Evolutionary conservation across 2,797 vertebrate genomes (phyloP), one percentile per base, ranked within the genome.

Genomic region (Enteromius viviparus): DNA sequence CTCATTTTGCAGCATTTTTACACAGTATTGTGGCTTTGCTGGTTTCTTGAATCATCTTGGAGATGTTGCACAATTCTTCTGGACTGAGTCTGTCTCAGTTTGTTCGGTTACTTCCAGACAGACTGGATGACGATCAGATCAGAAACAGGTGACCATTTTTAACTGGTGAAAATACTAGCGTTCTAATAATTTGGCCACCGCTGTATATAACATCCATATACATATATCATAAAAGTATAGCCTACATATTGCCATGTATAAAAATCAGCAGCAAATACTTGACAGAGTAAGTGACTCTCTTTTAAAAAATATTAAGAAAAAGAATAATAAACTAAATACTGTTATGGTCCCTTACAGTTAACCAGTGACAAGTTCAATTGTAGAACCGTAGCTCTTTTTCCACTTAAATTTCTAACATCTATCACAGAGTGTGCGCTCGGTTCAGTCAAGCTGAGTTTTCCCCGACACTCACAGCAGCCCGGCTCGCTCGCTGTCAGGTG

Each of bases 401-500:
- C 6, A 64, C 7, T 55, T 4, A 34, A 9, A 23, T 55, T 8
- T n/a, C 47, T 37, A 21, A 42, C 0, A 76, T 60, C 8, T 77
- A 47, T 42, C 11, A 14, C 26, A n/a, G 40, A 5, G 42, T n/a
- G 19, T 34, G 21, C 26, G 40, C 58, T 75, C 60, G 6, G 29
- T 60, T 64, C 6, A 62, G 6, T 55, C 32, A 7, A 58, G 42
- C 66, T 0, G 55, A 55, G 51, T 34, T 21, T 81, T 21, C 17
- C 17, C 15, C 6, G 79, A 65, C 80, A 66, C 34, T 17, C 2
- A 66, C 80, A 82, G 45, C 42, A 74, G 80, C 64, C 12, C 11
- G 1, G 32, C 32, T 72, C 68, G 8, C 70, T 66, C 45, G 17
- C 65, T 21, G 65, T 83, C 82, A 83, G 82, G 82, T 83, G 75